Evolutionary conservation across 1,140 invertebrate species (phyloP).

Genomic region (Saxidomus purpurata): DNA sequence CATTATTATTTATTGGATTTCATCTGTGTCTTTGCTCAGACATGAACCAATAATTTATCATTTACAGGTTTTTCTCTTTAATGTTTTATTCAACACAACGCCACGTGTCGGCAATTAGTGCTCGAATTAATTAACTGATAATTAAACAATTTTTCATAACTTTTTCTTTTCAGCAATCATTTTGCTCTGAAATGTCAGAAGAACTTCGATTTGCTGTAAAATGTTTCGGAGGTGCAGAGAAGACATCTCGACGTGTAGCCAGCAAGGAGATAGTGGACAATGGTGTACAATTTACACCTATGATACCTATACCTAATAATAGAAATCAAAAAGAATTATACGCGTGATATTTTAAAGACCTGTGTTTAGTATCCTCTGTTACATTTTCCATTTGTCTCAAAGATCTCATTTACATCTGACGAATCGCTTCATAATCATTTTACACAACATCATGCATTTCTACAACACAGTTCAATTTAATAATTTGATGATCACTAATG

Average conservation of each 20-base stretch:
- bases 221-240: conserved; percentile 91
- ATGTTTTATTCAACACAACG: too few species aligned
- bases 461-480: too few species aligned
- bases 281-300: conserved; percentile 81
- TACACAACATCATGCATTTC: too few species aligned
- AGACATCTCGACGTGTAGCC: conserved; percentile 75
- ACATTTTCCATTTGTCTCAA: background rate
- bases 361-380: background rate
- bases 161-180: conserved; percentile 90
- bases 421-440: background rate
- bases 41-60: too few species aligned
- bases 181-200: conserved; percentile 98
- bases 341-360: conserved; percentile 47
- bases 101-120: too few species aligned
- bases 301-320: conserved; percentile 62
- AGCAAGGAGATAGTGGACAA: conserved; percentile 81
- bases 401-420: conserved; percentile 13
- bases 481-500: too few species aligned
- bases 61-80: too few species aligned
- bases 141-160: too few species aligned
- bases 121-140: too few species aligned
- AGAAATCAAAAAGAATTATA: conserved; percentile 59
- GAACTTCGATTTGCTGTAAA: conserved; percentile 96
- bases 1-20: too few species aligned
- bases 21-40: too few species aligned